Base-by-base conservation (phyloP, 2,113 vertebrate species). In the Merops nubicus region DNA sequence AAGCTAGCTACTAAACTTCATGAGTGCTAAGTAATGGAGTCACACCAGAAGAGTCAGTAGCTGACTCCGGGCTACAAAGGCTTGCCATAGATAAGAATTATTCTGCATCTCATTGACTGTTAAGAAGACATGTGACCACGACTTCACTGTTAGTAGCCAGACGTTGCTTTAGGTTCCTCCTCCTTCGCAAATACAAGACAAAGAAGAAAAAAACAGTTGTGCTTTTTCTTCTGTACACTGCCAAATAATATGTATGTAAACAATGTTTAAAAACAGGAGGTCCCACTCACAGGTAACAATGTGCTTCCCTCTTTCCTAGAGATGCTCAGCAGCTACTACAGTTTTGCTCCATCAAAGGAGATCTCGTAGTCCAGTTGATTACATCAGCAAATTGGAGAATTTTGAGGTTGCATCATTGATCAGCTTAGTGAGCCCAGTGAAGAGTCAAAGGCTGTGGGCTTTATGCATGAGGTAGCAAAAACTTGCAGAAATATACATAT, bases 391-490 rank as follows among this genome's bases (percentile, higher is more conserved):
- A 57, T 47, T 33, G 48, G 19, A 79, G 47, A 57, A 67, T 34
- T 83, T 16, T 25, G 20, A 13, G 64, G n/a, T 56, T 91, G 50
- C 6, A 26, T 34, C 60, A 48, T 21, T 56, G 6, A 53, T 43
- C 23, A 47, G 22, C 31, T 70, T 45, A 15, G 14, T 31, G 31
- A 64, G 47, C 29, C 45, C 33, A 80, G 1, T 50, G 23, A 73
- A 74, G 33, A 73, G 34, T 42, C 47, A 67, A 59, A 89, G 48
- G 36, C 48, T 73, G 33, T 28, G 17, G n/a, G 29, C 45, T 56
- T 81, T 80, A 20, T 62, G n/a, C 42, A 78, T 45, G 86, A 96
- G 93, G 96, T 91, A 95, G 93, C 51, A 95, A 91, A 72, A 86
- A 67, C 36, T 33, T 42, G 48, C 1, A 83, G 31, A 50, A 54